Evolutionary conservation across 2,888 invertebrate species (phyloP).

Genomic region (Halictus ligatus): DNA sequence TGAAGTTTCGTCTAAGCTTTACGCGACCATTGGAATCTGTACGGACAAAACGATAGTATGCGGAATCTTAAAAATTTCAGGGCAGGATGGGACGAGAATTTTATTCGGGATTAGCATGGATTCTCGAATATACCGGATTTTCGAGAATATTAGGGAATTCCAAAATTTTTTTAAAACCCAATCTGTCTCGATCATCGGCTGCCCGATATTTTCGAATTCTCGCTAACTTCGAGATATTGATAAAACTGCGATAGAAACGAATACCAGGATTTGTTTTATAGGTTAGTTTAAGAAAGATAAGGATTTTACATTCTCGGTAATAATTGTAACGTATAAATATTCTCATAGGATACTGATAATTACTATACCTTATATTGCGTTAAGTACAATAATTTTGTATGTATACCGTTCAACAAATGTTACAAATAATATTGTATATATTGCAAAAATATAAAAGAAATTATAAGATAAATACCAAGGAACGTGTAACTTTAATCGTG

Average conservation of each 20-base stretch:
- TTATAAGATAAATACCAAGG: conserved; percentile 15
- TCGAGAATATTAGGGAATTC: too few relatives aligned
- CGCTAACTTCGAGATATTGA: background rate
- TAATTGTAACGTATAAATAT: conserved; percentile 33
- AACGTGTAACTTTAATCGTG: background rate
- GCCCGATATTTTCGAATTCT: background rate
- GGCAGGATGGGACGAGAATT: too few relatives aligned
- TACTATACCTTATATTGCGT: conserved; percentile 13
- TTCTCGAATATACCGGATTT: too few relatives aligned
- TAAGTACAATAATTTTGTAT: conserved; percentile 21
- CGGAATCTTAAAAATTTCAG: too few relatives aligned
- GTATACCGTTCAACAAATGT: conserved; percentile 9
- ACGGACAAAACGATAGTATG: background rate
- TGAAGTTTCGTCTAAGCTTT: background rate
- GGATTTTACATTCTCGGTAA: conserved; percentile 20
- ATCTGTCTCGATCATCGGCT: too few relatives aligned
- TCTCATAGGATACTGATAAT: conserved; percentile 27
- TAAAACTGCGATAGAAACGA: background rate
- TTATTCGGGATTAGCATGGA: too few relatives aligned
- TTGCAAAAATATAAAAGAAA: conserved; percentile 12
- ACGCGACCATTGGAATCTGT: background rate
- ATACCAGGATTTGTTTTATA: conserved; percentile 32
- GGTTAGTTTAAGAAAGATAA: conserved; percentile 14
- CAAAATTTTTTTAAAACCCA: too few relatives aligned
- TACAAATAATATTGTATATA: conserved; percentile 19